Conservation (phyloP, 1,140 invertebrate genomes). For the Saxidomus purpurata region DNA sequence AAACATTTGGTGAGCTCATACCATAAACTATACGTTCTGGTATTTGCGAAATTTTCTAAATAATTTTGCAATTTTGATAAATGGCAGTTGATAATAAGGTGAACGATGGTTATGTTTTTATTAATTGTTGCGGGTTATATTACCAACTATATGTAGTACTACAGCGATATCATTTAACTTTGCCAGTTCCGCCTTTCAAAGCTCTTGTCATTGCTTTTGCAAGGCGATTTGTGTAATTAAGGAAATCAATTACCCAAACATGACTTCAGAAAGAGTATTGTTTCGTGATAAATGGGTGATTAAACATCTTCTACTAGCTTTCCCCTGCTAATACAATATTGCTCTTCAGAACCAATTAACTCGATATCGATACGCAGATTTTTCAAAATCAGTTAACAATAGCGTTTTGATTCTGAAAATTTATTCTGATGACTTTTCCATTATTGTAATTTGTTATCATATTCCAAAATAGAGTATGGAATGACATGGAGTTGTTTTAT, state of each 20-base stretch:
- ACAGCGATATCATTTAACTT: no score
- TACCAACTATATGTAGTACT: no score
- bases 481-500: no score
- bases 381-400: slow-evolving; percentile 2
- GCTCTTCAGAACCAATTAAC: not conserved
- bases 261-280: slow-evolving; percentile 25
- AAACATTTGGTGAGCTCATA: no score
- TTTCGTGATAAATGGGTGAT: slow-evolving; percentile 8
- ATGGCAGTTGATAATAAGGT: no score
- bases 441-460: not conserved
- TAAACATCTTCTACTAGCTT: not conserved
- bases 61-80: no score
- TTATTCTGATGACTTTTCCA: not conserved
- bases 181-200: no score
- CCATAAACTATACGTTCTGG: no score
- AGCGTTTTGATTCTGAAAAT: not conserved
- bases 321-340: not conserved
- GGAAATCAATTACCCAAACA: slow-evolving; percentile 26
- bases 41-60: no score
- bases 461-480: not conserved
- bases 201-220: no score
- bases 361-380: not conserved
- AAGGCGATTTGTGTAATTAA: slow-evolving; percentile 27
- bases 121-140: no score
- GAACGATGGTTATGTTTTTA: no score